Conservation (phyloP, 2,888 invertebrate species). For the Cheilosia impressa region DNA sequence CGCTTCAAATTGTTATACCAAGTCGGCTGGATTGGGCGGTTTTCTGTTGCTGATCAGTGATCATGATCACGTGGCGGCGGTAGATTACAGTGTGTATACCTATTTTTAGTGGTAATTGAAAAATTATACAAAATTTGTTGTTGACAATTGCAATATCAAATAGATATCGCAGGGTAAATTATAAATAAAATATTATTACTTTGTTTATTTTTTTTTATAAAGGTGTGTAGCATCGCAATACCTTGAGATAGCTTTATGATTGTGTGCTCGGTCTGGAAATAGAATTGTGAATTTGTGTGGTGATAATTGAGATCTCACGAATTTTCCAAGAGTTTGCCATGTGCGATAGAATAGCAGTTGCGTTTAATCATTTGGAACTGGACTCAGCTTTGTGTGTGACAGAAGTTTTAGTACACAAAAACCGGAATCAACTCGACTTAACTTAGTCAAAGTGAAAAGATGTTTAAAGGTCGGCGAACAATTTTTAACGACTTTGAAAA, state of each 20-base stretch:
- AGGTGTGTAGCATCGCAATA: background rate
- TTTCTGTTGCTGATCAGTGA: background rate
- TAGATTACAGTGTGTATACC: background rate
- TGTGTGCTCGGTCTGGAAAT: constrained; percentile 22
- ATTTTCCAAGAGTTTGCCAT: background rate
- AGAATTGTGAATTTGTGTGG: constrained; percentile 45
- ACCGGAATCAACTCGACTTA: no score
- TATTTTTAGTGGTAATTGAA: constrained; percentile 24
- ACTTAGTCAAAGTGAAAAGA: no score
- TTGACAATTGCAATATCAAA: constrained; percentile 30
- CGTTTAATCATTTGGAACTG: background rate
- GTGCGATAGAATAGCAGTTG: background rate
- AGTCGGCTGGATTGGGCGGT: background rate
- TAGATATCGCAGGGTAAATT: constrained; percentile 16
- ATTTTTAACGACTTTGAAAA: no score
- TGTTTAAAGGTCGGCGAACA: no score
- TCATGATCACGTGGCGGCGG: constrained; percentile 2
- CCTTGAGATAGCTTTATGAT: background rate
- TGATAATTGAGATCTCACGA: constrained; percentile 47
- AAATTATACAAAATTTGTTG: constrained; percentile 22
- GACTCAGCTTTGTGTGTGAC: background rate
- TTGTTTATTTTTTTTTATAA: background rate
- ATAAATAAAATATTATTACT: constrained; percentile 20
- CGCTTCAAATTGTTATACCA: background rate
- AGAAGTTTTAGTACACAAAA: background rate